Evolutionary conservation across 2,797 vertebrate species (phyloP).

Genomic region (Microcaecilia unicolor): DNA sequence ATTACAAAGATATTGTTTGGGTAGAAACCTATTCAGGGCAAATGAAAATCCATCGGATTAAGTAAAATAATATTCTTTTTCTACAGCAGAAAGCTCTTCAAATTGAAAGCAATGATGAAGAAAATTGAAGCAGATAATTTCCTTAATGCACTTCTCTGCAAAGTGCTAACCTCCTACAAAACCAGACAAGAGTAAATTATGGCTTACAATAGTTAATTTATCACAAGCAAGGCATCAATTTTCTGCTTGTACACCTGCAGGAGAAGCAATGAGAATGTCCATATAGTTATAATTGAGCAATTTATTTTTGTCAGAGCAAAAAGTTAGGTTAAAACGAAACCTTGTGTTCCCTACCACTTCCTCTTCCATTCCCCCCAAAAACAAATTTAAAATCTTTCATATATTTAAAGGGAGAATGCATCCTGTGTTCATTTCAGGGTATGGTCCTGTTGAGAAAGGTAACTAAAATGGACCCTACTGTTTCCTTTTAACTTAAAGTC

Average conservation of each 20-base stretch:
- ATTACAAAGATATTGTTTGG: too few relatives aligned
- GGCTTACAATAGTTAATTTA: slow-evolving; percentile 11
- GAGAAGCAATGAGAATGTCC: background rate
- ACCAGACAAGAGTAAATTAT: slow-evolving; percentile 16
- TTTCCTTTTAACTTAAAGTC: too few relatives aligned
- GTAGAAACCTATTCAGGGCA: slow-evolving; percentile 4
- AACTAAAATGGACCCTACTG: too few relatives aligned
- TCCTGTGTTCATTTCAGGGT: background rate
- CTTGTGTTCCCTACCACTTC: background rate
- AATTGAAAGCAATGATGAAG: slow-evolving; percentile 21
- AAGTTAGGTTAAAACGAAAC: background rate
- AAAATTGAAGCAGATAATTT: slow-evolving; percentile 23
- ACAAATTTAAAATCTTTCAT: too few relatives aligned
- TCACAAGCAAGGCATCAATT: slow-evolving; percentile 12
- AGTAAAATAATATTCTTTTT: slow-evolving; percentile 4
- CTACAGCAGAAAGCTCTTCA: slow-evolving; percentile 5
- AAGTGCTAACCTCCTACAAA: slow-evolving; percentile 16
- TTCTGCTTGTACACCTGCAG: slow-evolving; percentile 2
- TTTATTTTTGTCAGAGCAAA: slow-evolving; percentile 17
- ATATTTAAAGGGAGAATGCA: background rate
- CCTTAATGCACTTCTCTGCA: slow-evolving; percentile 17
- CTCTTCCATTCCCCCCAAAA: too few relatives aligned
- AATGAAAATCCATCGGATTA: slow-evolving; percentile 9
- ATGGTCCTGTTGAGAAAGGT: too few relatives aligned
- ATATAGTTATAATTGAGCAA: background rate